Conservation (phyloP, 2,888 invertebrate species). For the Megalurothrips usitatus region DNA sequence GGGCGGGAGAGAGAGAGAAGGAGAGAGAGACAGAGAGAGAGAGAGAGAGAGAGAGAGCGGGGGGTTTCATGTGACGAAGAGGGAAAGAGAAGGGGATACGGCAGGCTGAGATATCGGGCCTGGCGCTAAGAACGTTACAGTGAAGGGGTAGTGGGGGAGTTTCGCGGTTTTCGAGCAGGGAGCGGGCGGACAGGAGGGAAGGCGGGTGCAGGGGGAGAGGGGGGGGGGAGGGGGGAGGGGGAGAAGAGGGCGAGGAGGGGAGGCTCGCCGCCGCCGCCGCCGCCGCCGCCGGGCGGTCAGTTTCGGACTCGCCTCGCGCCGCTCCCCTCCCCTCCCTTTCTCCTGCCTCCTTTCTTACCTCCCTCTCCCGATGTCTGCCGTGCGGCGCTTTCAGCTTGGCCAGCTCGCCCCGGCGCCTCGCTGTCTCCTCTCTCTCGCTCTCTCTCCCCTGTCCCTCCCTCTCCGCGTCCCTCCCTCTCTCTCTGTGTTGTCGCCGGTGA, state of each 20-base stretch:
- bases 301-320: conserved; percentile 28
- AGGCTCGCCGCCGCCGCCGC: not conserved
- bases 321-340: conserved; percentile 16
- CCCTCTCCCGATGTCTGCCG: conserved; percentile 23
- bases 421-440: conserved; percentile 23
- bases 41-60: conserved; percentile 45
- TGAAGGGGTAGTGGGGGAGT: conserved; percentile 3
- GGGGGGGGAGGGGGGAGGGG: conserved; percentile 28
- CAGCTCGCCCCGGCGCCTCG: not conserved
- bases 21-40: conserved; percentile 54
- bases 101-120: conserved; percentile 20
- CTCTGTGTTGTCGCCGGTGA: not conserved
- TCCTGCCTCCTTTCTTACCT: not conserved
- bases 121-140: conserved; percentile 8
- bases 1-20: conserved; percentile 52
- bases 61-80: conserved; percentile 36
- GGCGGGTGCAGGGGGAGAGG: not conserved
- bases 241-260: conserved; percentile 25
- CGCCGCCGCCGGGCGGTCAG: conserved; percentile 8
- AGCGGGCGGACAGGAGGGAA: not conserved
- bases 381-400: not conserved
- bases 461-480: conserved; percentile 16
- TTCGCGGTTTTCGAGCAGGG: not conserved
- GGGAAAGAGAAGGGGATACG: not conserved
- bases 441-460: conserved; percentile 29